These are phyloP conservation scores for Leptobrachium leishanense DNA, from an alignment of 2,113 vertebrate species.

Conservation along the genomic window DNA sequence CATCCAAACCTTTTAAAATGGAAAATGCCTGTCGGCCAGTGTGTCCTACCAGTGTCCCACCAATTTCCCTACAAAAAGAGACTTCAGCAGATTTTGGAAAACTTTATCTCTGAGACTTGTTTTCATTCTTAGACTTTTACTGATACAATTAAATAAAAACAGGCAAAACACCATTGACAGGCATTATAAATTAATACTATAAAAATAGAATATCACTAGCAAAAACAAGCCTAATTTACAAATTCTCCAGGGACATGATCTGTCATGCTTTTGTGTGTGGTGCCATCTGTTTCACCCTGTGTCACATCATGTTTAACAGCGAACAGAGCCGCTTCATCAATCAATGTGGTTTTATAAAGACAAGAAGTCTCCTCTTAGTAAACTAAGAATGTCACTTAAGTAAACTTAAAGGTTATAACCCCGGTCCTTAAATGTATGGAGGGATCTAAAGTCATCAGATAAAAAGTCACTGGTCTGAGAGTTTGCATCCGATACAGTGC, in stretches of 20 bases:
- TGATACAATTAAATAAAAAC: not conserved
- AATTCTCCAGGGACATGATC: constrained; percentile 20
- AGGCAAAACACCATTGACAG: not conserved
- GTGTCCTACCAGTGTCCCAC: no score
- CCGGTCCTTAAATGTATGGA: no score
- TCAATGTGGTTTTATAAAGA: constrained; percentile 29
- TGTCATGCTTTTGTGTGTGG: constrained; percentile 29
- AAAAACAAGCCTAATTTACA: not conserved
- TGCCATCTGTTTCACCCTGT: constrained; percentile 43
- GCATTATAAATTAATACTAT: not conserved
- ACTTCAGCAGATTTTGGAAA: no score
- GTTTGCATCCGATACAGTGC: no score
- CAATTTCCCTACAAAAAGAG: no score
- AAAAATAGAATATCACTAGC: not conserved
- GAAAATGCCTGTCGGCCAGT: no score
- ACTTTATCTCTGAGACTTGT: not conserved
- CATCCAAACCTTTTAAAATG: no score
- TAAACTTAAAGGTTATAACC: constrained; percentile 8
- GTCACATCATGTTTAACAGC: constrained; percentile 30
- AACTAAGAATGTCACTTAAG: constrained; percentile 40
- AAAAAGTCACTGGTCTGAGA: no score
- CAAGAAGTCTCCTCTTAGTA: constrained; percentile 15
- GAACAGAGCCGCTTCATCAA: constrained; percentile 30
- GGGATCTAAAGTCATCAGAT: no score
- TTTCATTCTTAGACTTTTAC: not conserved